Evolutionary conservation across 1,140 invertebrate species (phyloP).

Genomic region (Doryteuthis pealeii): DNA sequence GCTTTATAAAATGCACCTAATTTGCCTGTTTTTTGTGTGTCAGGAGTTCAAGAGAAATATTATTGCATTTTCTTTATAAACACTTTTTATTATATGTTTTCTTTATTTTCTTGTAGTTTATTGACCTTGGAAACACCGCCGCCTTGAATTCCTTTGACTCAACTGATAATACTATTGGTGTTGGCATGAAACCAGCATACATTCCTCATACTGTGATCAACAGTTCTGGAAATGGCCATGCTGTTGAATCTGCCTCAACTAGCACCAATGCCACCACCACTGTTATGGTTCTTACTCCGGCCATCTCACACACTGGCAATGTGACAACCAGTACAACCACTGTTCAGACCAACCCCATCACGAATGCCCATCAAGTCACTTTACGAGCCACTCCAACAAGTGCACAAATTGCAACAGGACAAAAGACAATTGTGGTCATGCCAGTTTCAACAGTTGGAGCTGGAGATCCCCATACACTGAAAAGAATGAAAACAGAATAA

Average conservation of each 20-base stretch:
- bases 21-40: too few relatives aligned
- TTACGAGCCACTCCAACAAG: conserved; percentile 1
- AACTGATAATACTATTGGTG: conserved; percentile 62
- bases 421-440: conserved; percentile 12
- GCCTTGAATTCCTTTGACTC: conserved; percentile 63
- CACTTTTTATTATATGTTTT: neutral
- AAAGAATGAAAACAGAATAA: conserved; percentile 8
- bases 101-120: conserved; percentile 73
- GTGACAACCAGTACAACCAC: neutral
- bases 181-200: conserved; percentile 31
- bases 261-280: conserved; percentile 27
- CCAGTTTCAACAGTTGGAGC: neutral
- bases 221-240: conserved; percentile 34
- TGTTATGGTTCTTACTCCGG: conserved; percentile 32
- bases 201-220: conserved; percentile 34
- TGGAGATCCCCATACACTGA: neutral
- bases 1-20: too few relatives aligned
- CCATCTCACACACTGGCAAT: conserved; percentile 5
- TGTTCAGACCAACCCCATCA: neutral
- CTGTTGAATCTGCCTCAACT: conserved; percentile 22
- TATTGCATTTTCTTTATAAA: neutral
- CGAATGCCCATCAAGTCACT: conserved; percentile 1
- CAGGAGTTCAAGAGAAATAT: too few relatives aligned
- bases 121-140: conserved; percentile 87
- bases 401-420: neutral